Conservation (phyloP, 2,888 invertebrate genomes). For the Parnassius orleans region DNA sequence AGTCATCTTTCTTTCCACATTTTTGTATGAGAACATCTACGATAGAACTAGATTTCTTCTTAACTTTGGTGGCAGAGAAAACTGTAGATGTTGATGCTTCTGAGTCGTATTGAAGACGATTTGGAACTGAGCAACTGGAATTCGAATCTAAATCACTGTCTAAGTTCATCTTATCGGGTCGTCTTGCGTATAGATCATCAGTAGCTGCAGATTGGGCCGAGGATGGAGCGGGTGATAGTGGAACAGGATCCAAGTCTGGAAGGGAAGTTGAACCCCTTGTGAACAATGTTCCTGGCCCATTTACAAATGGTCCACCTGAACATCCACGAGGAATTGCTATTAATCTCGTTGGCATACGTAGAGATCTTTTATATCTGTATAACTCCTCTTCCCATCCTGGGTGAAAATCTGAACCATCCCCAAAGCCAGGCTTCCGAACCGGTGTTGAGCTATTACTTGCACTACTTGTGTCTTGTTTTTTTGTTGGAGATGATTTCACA, state of each 20-base stretch:
- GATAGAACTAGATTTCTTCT: conserved; percentile 80
- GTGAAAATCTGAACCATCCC: conserved; percentile 86
- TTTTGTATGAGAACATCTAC: conserved; percentile 85
- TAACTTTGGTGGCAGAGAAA: conserved; percentile 79
- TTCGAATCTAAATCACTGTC: conserved; percentile 86
- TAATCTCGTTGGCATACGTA: conserved; percentile 89
- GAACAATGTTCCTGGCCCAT: conserved; percentile 62
- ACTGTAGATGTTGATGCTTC: conserved; percentile 85
- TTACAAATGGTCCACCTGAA: conserved; percentile 79
- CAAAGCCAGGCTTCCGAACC: conserved; percentile 82
- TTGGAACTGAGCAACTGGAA: conserved; percentile 81
- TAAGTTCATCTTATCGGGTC: conserved; percentile 70
- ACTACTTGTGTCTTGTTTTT: conserved; percentile 58
- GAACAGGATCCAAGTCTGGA: conserved; percentile 88
- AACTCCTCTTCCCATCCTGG: conserved; percentile 93
- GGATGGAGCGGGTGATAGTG: conserved; percentile 85
- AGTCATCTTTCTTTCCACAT: conserved; percentile 81
- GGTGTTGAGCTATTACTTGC: conserved; percentile 61
- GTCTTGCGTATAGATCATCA: conserved; percentile 75
- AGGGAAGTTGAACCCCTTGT: conserved; percentile 87
- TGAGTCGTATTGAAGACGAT: conserved; percentile 83
- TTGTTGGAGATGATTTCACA: conserved; percentile 55
- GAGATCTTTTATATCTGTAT: conserved; percentile 89
- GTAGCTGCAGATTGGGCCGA: conserved; percentile 81
- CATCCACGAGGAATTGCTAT: conserved; percentile 88